These are phyloP conservation scores for Hydraecia micacea DNA, from an alignment of 2,888 invertebrate genomes.

Conservation along the genomic window DNA sequence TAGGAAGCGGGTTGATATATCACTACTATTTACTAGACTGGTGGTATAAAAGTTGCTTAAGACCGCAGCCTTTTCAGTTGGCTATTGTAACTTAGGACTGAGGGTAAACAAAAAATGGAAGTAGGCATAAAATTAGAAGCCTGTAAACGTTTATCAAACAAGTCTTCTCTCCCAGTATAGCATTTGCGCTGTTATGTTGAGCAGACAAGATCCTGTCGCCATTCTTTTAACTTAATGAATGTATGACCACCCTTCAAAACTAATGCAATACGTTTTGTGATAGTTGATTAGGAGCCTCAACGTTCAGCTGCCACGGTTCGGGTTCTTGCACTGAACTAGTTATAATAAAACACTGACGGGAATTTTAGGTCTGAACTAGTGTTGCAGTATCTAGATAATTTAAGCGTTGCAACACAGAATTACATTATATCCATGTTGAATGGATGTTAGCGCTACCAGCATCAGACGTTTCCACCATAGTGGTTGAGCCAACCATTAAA, in stretches of 20 bases:
- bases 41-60: background rate
- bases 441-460: background rate
- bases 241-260: background rate
- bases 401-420: background rate
- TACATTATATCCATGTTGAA: background rate
- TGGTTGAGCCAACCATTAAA: background rate
- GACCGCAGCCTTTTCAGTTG: background rate
- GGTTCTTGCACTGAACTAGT: background rate
- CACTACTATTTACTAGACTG: too few species aligned
- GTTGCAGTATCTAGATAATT: background rate
- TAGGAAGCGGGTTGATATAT: too few species aligned
- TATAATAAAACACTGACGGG: background rate
- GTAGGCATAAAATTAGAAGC: background rate
- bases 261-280: background rate
- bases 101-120: background rate
- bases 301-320: background rate
- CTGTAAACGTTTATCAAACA: background rate
- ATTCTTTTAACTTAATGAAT: background rate
- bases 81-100: background rate
- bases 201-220: background rate
- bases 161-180: background rate
- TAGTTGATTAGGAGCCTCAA: background rate
- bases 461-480: background rate
- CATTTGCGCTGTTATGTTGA: background rate
- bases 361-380: background rate